Evolutionary conservation across 2,797 vertebrate species (phyloP).

Genomic region (Threskiornis aethiopicus): DNA sequence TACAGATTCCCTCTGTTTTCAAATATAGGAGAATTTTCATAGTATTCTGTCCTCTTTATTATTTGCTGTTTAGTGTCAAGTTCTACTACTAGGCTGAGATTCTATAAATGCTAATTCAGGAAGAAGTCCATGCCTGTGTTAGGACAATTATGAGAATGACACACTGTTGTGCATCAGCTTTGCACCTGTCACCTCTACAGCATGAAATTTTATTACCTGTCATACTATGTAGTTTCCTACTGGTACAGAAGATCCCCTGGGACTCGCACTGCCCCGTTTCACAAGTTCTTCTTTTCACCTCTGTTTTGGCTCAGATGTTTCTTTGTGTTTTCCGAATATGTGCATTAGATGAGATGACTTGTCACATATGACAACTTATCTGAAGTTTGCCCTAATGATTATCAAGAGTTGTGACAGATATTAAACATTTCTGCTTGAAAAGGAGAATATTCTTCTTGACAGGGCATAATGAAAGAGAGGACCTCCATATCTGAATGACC

Average conservation of each 20-base stretch:
- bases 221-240: background rate
- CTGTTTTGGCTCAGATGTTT: background rate
- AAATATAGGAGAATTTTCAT: background rate
- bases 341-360: background rate
- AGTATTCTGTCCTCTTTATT: background rate
- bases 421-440: background rate
- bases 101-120: background rate
- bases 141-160: background rate
- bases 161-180: background rate
- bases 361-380: background rate
- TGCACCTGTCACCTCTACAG: background rate
- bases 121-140: background rate
- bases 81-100: background rate
- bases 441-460: background rate
- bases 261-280: background rate
- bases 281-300: background rate
- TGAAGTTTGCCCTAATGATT: background rate
- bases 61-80: background rate
- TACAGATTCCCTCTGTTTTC: background rate
- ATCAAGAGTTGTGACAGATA: background rate
- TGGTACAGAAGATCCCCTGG: background rate
- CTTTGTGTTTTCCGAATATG: background rate
- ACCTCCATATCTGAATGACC: background rate
- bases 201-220: background rate
- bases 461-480: background rate